Conservation (phyloP, 2,113 vertebrate genomes). For the Poeciliopsis prolifica region DNA sequence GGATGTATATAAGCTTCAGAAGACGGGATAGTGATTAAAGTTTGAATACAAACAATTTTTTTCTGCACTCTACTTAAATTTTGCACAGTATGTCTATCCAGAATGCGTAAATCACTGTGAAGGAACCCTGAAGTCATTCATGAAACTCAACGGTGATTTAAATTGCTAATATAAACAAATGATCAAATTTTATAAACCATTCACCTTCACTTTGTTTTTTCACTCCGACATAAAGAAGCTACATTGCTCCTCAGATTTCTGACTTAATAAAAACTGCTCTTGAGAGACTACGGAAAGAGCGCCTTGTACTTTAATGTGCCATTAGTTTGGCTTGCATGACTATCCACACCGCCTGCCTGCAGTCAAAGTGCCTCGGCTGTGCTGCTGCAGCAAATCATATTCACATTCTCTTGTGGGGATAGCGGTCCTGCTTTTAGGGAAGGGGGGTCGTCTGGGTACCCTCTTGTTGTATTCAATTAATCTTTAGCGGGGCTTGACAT, state of each 20-base stretch:
- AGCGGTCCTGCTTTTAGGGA: conserved; percentile 24
- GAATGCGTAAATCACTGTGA: background rate
- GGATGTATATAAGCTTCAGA: too few relatives aligned
- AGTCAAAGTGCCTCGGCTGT: conserved; percentile 3
- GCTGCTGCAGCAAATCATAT: conserved; percentile 12
- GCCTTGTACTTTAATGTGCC: conserved; percentile 10
- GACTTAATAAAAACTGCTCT: background rate
- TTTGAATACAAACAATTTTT: background rate
- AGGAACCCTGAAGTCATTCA: background rate
- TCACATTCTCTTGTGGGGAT: conserved; percentile 4
- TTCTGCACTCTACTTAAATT: background rate
- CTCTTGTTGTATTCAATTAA: conserved; percentile 28
- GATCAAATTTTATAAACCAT: conserved; percentile 1
- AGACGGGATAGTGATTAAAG: background rate
- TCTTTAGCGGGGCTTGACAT: conserved; percentile 25
- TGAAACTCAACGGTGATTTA: background rate
- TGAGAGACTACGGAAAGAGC: background rate
- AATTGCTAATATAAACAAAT: background rate
- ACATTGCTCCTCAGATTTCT: background rate
- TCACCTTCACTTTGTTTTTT: background rate
- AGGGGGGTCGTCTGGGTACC: conserved; percentile 11
- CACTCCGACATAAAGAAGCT: background rate
- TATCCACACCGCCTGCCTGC: background rate
- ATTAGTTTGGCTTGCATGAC: conserved; percentile 2
- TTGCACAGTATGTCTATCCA: background rate